phyloP scores from a whole-genome alignment of 2,113 vertebrate genomes.

The Tetrao urogallus region DNA sequence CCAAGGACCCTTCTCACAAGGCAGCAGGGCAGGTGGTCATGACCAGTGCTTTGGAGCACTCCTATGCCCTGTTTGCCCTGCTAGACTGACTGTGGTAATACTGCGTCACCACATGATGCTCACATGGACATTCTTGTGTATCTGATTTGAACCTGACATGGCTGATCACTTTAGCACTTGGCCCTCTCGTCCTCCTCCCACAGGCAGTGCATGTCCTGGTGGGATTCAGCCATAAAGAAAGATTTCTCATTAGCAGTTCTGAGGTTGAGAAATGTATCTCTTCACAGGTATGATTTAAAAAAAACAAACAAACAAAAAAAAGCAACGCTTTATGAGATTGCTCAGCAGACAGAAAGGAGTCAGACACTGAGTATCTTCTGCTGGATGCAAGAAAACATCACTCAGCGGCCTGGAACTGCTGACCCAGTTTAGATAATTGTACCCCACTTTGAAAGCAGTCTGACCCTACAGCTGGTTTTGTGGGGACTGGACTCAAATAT shows the following conservation, averaged over 20 bases:
- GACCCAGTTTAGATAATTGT: not conserved
- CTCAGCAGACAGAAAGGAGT: not conserved
- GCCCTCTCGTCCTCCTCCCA: not conserved
- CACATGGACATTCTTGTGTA: not conserved
- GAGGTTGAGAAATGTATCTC: not conserved
- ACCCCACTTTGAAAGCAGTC: not conserved
- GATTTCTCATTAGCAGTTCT: not conserved
- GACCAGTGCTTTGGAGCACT: not conserved
- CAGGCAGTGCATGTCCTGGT: rapidly evolving
- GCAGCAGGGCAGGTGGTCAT: rapidly evolving
- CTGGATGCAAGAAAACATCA: not conserved
- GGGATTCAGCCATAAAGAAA: not conserved
- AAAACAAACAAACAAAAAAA: not conserved
- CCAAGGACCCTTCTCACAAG: not conserved
- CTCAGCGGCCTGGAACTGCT: not conserved
- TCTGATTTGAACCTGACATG: not conserved
- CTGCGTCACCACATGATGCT: not conserved
- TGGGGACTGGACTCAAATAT: not conserved
- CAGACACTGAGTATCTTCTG: not conserved
- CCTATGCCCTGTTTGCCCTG: not conserved
- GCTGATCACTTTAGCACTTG: not conserved
- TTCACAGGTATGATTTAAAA: not conserved
- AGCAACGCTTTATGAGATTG: not conserved
- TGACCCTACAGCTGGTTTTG: not conserved
- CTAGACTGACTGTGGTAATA: not conserved